Evolutionary conservation across 2,888 invertebrate species (phyloP).

Genomic region (Podabrus alpinus): DNA sequence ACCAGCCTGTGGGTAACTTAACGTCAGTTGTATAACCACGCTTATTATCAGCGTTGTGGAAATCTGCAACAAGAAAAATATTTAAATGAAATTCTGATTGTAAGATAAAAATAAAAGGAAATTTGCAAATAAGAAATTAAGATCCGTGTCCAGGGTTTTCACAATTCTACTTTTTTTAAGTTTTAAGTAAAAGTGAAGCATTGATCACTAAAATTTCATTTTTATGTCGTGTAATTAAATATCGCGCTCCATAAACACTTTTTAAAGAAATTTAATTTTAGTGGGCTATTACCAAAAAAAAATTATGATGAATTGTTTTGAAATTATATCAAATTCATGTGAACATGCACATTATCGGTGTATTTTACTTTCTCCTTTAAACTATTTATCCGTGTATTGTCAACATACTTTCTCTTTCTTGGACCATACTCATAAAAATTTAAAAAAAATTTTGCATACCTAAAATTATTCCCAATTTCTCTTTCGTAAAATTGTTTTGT

Average conservation of each 20-base stretch:
- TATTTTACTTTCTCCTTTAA: slow-evolving; percentile 5
- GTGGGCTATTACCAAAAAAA: not conserved
- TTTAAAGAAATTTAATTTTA: not conserved
- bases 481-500: not conserved
- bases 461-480: not conserved
- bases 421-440: not conserved
- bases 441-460: not conserved
- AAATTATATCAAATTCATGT: not conserved
- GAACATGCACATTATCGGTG: not conserved
- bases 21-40: not conserved
- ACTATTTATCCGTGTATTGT: slow-evolving; percentile 10
- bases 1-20: too few species aligned
- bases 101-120: not conserved
- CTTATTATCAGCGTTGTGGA: not conserved
- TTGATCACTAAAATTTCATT: not conserved
- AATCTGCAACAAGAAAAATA: not conserved
- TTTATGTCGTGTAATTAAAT: not conserved
- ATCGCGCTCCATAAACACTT: not conserved
- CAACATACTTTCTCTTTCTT: slow-evolving; percentile 22
- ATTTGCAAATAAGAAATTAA: not conserved
- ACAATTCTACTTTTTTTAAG: not conserved
- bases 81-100: not conserved
- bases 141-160: not conserved
- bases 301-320: not conserved
- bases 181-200: not conserved